Base-by-base conservation (phyloP, 2,888 invertebrate genomes). In the Luffia ferchaultella region DNA sequence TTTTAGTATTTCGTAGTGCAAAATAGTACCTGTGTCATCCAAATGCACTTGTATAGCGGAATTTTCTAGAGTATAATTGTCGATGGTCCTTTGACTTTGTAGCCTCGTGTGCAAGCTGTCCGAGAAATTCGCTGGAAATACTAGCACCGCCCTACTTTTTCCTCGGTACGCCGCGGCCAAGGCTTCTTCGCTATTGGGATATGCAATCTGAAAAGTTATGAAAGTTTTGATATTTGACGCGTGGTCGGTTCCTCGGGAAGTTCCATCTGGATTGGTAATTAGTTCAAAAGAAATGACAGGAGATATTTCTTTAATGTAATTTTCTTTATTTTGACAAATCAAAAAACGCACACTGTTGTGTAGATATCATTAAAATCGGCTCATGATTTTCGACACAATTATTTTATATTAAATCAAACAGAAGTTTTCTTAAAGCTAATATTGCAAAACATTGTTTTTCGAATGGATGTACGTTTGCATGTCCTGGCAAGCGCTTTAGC, bases 121-220 rank as follows among this genome's bases (percentile, higher is more conserved):
- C 0, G 95, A 91, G 70, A 93, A 97, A 74, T 96, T 95, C 0
- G 85, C 62, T 0, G 88, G 85, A 57, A 97, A 92, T 2, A 88
- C 84, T 12, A 97, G 68, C 0, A 91, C 89, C 0, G 90, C 95
- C 87, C 95, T 93, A 1, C 92, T 88, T 54, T 88, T 78, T 0
- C 95, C 96, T 40, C 78, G 80, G 18, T 78, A 69, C 0, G 96
- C 93, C 16, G 89, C 89, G 2, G 85, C 62, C 57, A 86, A 82
- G 0, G 93, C 96, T 0, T 83, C 76, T 0, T 87, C 87, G 50
- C 88, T 86, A 2, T 72, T 75, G 2, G 84, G 76, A 54, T 87
- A 88, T 42, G 74, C 73, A 56, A 86, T 73, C 89, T 89, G 62
- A 16, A 55, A 55, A 48, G 18, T 18, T 18, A 48, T 19, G 16